Evolutionary conservation across 2,888 invertebrate genomes (phyloP), one percentile per base, ranked within the genome.

Genomic region (Phlogophora meticulosa): DNA sequence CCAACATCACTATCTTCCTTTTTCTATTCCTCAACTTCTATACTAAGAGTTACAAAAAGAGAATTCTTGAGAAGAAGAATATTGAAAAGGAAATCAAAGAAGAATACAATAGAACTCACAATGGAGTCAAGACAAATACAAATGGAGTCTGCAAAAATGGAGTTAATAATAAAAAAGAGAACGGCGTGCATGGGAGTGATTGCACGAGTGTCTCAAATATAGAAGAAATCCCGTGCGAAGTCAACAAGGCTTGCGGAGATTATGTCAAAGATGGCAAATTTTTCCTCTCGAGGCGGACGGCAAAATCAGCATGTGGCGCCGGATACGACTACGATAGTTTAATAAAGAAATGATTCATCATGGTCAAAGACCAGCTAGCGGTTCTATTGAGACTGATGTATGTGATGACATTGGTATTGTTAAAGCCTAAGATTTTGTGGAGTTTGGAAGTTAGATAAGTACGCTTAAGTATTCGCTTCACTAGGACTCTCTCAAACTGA

Each of bases 21-120:
- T 96, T 97, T 78, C 93, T 97, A 42, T 97, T 97, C 86, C 95
- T 96, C 46, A 96, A 97, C 79, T 97, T 97, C 87, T 97, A 97
- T 86, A 86, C 96, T 0, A 96, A 95, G 67, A 96, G 96, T 72
- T 97, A 97, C 87, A 94, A 92, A 72, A 91, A 81, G 65, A 91
- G 88, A 73, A 88, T 83, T 34, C 76, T 83, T 0, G 89, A 88
- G 51, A 91, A 81, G 71, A 91, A 88, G 72, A 89, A 84, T 40
- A 73, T 83, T 0, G 89, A 88, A 57, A 91, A 84, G 52, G 88
- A 90, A 78, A 86, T 83, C 11, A 87, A 87, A 34, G 83, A 86
- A 0, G 87, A 87, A 76, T 84, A 84, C 17, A 80, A 85, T 4
- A 90, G 83, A 58, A 74, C 72, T 28, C 85, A 82, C 40, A 91